These are phyloP conservation scores for Lerista edwardsae DNA, from an alignment of 2,797 vertebrate species.

Conservation along the genomic window DNA sequence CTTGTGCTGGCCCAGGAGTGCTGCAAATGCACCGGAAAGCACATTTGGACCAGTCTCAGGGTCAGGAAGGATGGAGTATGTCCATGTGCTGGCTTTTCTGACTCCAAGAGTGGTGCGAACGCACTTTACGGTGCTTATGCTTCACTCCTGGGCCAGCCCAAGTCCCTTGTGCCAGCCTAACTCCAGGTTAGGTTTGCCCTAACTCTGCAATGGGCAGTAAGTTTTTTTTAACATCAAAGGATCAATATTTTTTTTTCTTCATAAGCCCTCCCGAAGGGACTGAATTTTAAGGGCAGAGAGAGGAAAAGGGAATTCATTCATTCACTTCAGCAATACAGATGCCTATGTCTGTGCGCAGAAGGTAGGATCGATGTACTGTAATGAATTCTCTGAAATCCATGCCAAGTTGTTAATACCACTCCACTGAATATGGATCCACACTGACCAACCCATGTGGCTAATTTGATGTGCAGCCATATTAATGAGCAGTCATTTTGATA, in stretches of 20 bases:
- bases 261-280: slow-evolving; percentile 19
- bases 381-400: slow-evolving; percentile 54
- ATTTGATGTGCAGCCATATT: slow-evolving; percentile 38
- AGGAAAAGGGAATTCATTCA: slow-evolving; percentile 6
- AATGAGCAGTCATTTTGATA: slow-evolving; percentile 35
- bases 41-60: too few species aligned
- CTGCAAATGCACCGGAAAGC: too few species aligned
- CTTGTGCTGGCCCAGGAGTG: too few species aligned
- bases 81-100: too few species aligned
- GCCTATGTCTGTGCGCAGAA: slow-evolving; percentile 5
- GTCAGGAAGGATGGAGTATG: too few species aligned
- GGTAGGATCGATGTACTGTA: slow-evolving; percentile 35
- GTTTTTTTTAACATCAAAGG: slow-evolving; percentile 20
- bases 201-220: neutral
- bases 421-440: slow-evolving; percentile 26
- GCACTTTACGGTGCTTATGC: too few species aligned
- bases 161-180: too few species aligned
- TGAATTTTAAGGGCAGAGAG: slow-evolving; percentile 15
- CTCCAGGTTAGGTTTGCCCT: too few species aligned
- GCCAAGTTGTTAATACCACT: slow-evolving; percentile 34
- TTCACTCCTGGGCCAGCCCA: too few species aligned
- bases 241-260: slow-evolving; percentile 37
- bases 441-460: slow-evolving; percentile 22
- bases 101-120: too few species aligned
- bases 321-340: slow-evolving; percentile 37